phyloP scores from a whole-genome alignment of 1,140 invertebrate genomes.

The Drosophila baimaii region DNA sequence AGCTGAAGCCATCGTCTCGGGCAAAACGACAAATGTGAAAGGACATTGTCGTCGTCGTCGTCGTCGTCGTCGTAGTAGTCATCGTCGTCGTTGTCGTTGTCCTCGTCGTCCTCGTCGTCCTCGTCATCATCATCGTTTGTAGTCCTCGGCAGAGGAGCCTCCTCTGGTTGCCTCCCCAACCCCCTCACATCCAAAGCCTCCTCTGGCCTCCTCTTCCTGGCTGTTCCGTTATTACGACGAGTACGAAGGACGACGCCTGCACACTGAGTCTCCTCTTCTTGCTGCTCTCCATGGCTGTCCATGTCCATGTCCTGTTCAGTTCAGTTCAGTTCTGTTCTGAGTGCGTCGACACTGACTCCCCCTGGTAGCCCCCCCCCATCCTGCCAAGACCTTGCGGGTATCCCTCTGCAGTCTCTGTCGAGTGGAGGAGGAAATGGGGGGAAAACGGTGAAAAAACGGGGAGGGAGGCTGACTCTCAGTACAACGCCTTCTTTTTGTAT shows the following conservation, averaged over 20 bases:
- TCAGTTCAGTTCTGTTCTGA: conserved; percentile 47
- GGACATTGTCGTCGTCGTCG: conserved; percentile 75
- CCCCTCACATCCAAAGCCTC: too few species aligned
- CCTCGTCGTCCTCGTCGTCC: conserved; percentile 20
- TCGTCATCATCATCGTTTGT: conserved; percentile 52
- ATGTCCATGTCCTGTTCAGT: conserved; percentile 47
- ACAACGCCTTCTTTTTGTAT: conserved; percentile 55
- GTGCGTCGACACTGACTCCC: conserved; percentile 76
- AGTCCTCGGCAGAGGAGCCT: conserved; percentile 45
- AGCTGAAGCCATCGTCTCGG: conserved; percentile 71
- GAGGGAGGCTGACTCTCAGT: conserved; percentile 25
- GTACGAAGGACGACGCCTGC: conserved; percentile 58
- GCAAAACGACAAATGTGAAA: conserved; percentile 80
- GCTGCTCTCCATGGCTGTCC: conserved; percentile 25
- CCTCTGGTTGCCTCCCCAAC: conserved; percentile 21
- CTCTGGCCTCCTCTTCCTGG: too few species aligned
- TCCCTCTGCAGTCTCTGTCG: conserved; percentile 25
- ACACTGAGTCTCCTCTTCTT: conserved; percentile 24
- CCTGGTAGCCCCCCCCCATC: conserved; percentile 17
- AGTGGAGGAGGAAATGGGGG: not conserved
- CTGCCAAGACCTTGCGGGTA: conserved; percentile 39
- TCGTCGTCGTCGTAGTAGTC: conserved; percentile 21
- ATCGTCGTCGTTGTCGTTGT: conserved; percentile 4
- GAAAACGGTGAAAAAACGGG: not conserved
- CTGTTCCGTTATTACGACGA: conserved; percentile 59